Evolutionary conservation across 64 coral and sea anemone species (phyloP), one percentile per base, ranked within the genome.

Genomic region (Dendrophyllia cribrosa): DNA sequence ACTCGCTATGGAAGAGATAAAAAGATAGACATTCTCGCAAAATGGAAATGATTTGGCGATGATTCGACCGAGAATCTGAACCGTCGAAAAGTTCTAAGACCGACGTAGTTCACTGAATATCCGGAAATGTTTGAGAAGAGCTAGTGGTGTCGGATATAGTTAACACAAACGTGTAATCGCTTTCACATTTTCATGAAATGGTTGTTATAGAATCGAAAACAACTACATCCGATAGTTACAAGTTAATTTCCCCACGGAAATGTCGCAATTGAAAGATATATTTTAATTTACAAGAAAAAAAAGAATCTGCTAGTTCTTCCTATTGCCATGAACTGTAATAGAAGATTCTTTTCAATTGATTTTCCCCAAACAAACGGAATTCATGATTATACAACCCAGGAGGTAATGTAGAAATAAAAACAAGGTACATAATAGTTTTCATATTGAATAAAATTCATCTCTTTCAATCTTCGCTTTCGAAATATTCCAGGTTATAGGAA

Each of bases 281-380:
- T 20, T 75, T 75, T 50, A 48, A 15, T 4, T 75, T 49, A 44
- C 13, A 48, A 6, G 20, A 67, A 9, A 14, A 84, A 24, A 8
- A 67, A 67, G 79, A 50, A 67, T 66, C 44, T 51, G 46, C 16
- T 19, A 5, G 21, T 45, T 50, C 80, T 51, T 84, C 44, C 80
- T 45, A 46, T 67, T 66, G 43, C 44, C 44, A 51, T 50, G 44
- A 23, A 84, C 45, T n/a, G 43, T 23, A 84, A 84, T 84, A 51
- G 44, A 48, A 68, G 62, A 65, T 84, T 84, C 80, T 44, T 65
- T 82, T 82, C 58, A 61, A 77, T 62, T 45, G 78, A 82, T 62
- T 65, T 82, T 46, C 47, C 72, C 44, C 19, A 48, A 84, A 84
- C 80, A 68, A 84, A 84, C 61, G 80, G 80, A 84, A 84, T 84